Base-by-base conservation (phyloP, 2,888 invertebrate species). In the Dicranocentrus wangi region DNA sequence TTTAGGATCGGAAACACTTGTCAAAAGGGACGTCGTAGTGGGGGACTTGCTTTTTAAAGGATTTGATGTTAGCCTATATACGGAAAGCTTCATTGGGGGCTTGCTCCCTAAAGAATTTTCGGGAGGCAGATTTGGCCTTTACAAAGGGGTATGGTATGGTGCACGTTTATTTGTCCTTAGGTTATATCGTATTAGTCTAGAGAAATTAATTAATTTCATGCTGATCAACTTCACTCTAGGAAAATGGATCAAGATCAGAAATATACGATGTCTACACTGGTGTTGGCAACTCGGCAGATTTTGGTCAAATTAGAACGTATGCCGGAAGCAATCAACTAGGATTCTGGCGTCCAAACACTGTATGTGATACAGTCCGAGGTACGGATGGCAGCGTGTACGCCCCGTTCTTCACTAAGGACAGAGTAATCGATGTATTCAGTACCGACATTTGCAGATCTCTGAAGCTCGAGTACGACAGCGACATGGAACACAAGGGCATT, bases 381-480 rank as follows among this genome's bases (percentile, higher is more conserved):
- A 88, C 88, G 0, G 89, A 89, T 81, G 89, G 89, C 13, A 86
- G 88, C 1, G 84, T 88, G 27, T 88, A 89, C 85, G 87, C 87
- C 5, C 89, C 89, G 0, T 87, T 87, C 60, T 84, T 89, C 8
- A 81, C 83, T 19, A 88, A 87, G 75, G 81, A 86, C 28, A 86
- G 88, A 21, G 86, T 85, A 0, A 58, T 89, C 3, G 86, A 87
- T 32, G 87, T 89, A 0, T 89, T 88, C 80, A 87, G 87, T 8
- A 86, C 87, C 2, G 88, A 89, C 69, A 75, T 89, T 13, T 89
- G 89, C 85, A 85, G 85, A 8, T 82, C 83, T 13, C 21, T 82
- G 8, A 82, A 71, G 23, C 19, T 81, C 27, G 72, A 43, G 2
- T 85, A 68, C 60, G 66, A 79, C 5, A 60, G 43, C 1, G 81